A percentile compares a stretch with the other conserved stretches of the same genome.
phyloP scores from a whole-genome alignment of 2,797 vertebrate species.

The Sphaeramia orbicularis region DNA sequence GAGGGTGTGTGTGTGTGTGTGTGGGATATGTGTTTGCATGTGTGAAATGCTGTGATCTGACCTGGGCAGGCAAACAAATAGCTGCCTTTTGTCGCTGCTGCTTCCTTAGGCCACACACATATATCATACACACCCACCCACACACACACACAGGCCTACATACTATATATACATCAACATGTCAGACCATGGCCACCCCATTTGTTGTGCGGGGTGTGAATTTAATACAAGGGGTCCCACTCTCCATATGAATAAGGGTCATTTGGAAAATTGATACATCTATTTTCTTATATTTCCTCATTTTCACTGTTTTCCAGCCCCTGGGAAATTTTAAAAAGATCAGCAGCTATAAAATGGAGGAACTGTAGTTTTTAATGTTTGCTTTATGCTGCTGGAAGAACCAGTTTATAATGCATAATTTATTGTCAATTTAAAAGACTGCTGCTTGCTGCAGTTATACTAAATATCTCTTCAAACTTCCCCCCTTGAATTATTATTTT shows the following conservation, averaged over 20 bases:
- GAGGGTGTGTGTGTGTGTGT: conserved; percentile 1
- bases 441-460: background rate
- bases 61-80: conserved; percentile 81
- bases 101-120: conserved; percentile 69
- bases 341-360: conserved; percentile 22
- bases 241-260: conserved; percentile 83
- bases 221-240: conserved; percentile 78
- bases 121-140: conserved; percentile 66
- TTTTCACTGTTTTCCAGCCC: conserved; percentile 51
- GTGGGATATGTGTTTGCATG: conserved; percentile 25
- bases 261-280: conserved; percentile 81
- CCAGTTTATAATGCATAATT: conserved; percentile 8
- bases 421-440: conserved; percentile 2
- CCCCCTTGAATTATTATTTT: background rate
- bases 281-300: conserved; percentile 61
- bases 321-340: conserved; percentile 38
- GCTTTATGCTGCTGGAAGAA: conserved; percentile 15
- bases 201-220: conserved; percentile 83
- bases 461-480: conserved; percentile 4
- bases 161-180: conserved; percentile 81
- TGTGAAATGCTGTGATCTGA: conserved; percentile 39
- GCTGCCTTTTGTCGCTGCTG: conserved; percentile 83
- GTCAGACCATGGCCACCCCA: conserved; percentile 81
- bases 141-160: conserved; percentile 37
- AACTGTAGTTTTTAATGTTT: conserved; percentile 8